phyloP scores from a whole-genome alignment of 2,888 invertebrate species.

The Agrotis clavis region DNA sequence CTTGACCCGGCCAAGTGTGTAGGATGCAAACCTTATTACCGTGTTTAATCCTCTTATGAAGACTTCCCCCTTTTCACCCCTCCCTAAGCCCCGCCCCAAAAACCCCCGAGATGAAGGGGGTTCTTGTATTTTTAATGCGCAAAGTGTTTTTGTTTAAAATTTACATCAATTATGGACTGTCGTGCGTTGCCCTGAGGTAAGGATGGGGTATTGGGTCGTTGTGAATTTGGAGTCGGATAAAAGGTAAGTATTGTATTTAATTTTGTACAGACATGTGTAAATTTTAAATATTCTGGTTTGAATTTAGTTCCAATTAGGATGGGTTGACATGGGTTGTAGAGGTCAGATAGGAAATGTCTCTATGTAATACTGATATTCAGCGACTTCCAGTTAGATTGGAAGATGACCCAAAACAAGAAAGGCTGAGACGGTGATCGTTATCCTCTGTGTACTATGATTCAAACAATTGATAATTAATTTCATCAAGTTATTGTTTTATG shows the following conservation, averaged over 20 bases:
- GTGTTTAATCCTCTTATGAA: slow-evolving; percentile 86
- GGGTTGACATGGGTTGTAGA: no score
- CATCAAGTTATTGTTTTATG: no score
- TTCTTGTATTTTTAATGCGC: slow-evolving; percentile 67
- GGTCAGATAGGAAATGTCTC: no score
- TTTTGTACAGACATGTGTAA: no score
- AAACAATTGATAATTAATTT: no score
- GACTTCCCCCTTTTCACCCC: slow-evolving; percentile 60
- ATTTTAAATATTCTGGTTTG: not conserved
- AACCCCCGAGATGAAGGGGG: slow-evolving; percentile 45
- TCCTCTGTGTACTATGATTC: no score
- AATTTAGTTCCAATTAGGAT: no score
- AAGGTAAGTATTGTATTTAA: not conserved
- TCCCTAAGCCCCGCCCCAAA: slow-evolving; percentile 20
- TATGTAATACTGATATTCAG: no score
- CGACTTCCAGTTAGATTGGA: no score
- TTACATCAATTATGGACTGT: slow-evolving; percentile 62
- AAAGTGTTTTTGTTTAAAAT: slow-evolving; percentile 67
- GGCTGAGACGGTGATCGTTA: no score
- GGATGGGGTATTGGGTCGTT: slow-evolving; percentile 13
- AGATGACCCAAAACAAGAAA: no score
- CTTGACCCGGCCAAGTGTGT: slow-evolving; percentile 84
- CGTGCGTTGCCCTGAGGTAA: slow-evolving; percentile 24
- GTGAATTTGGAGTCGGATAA: slow-evolving; percentile 6
- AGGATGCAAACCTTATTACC: slow-evolving; percentile 85